These are phyloP conservation scores for Urosaurus nigricauda DNA, from an alignment of 2,797 vertebrate genomes.

Conservation along the genomic window DNA sequence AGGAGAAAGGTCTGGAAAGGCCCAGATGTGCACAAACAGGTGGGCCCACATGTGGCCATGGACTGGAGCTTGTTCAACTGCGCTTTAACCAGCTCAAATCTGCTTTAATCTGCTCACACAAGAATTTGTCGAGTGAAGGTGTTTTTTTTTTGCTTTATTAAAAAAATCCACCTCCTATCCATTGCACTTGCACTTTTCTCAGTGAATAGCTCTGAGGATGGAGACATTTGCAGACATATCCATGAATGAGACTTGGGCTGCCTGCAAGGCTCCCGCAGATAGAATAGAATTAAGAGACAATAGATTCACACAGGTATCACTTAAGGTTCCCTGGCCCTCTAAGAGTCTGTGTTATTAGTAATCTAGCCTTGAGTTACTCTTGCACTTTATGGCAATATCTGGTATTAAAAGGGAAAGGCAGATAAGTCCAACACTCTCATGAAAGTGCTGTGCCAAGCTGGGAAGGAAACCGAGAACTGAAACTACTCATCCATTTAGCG, in stretches of 20 bases:
- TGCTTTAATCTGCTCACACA: neutral
- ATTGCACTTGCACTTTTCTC: neutral
- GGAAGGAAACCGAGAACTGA: neutral
- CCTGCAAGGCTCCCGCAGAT: too few species aligned
- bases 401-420: neutral
- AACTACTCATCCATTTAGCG: neutral
- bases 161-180: neutral
- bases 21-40: too few species aligned
- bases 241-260: neutral
- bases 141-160: neutral
- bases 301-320: neutral
- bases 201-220: neutral
- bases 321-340: neutral
- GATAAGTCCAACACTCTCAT: neutral
- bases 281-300: neutral
- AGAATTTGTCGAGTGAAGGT: neutral
- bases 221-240: neutral
- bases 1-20: too few species aligned
- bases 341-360: neutral
- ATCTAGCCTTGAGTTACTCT: conserved; percentile 10
- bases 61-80: too few species aligned
- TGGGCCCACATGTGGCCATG: too few species aligned
- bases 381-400: neutral
- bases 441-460: neutral
- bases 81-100: neutral